Evolutionary conservation across 2,888 invertebrate genomes (phyloP).

Genomic region (Apamea epomidion): DNA sequence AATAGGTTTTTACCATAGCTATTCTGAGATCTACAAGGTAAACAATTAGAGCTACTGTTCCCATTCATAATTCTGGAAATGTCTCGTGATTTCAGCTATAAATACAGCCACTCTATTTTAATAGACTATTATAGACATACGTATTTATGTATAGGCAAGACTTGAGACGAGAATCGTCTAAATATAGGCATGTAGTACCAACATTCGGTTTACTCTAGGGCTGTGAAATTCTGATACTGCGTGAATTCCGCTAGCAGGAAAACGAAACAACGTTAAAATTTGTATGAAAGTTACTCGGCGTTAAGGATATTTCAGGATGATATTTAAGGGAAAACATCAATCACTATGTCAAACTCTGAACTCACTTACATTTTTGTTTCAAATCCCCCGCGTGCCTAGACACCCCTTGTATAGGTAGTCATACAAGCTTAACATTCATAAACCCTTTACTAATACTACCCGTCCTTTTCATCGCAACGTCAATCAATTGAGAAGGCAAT

Average conservation of each 20-base stretch:
- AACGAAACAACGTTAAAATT: not conserved
- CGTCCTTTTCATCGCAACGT: slow-evolving; percentile 12
- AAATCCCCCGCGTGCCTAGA: not conserved
- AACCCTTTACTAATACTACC: not conserved
- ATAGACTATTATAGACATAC: slow-evolving; percentile 2
- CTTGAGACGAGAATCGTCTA: slow-evolving; percentile 3
- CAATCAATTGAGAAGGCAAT: slow-evolving; percentile 11
- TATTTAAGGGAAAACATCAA: slow-evolving; percentile 4
- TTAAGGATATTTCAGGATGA: not conserved
- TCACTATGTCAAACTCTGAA: not conserved
- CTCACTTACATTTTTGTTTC: too few relatives aligned
- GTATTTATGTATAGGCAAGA: not conserved
- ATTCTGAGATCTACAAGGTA: not conserved
- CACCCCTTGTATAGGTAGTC: not conserved
- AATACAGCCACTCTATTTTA: slow-evolving; percentile 5
- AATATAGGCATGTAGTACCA: slow-evolving; percentile 18
- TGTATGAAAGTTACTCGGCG: too few relatives aligned
- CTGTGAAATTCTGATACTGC: slow-evolving; percentile 2
- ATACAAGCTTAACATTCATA: not conserved
- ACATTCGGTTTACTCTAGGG: slow-evolving; percentile 9
- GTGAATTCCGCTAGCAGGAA: not conserved
- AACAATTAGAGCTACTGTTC: not conserved
- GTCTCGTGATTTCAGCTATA: not conserved
- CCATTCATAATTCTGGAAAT: not conserved
- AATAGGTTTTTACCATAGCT: not conserved